Evolutionary conservation across 2,888 invertebrate species (phyloP), one percentile per base, ranked within the genome.

Genomic region (Pandemis heparana): DNA sequence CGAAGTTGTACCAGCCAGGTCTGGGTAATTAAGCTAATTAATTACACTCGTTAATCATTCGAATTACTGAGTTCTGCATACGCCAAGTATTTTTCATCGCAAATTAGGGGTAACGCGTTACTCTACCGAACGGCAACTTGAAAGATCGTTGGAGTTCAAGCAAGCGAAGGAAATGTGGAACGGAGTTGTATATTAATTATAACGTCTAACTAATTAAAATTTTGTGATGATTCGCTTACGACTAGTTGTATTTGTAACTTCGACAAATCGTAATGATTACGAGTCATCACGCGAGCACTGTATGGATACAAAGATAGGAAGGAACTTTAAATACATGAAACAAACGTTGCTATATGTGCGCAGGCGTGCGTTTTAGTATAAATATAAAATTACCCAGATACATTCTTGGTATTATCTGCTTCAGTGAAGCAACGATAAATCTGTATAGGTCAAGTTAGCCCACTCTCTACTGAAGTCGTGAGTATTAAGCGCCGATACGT

Each of bases 11-110:
- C 41, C 62, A 62, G 67, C 59, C 63, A 60, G 60, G 60, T 70
- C 70, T 65, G 65, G 61, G 64, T 74, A 70, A 74, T 74, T 74
- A 74, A 65, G 41, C 65, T 70, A 73, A 68, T 64, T 68, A 64
- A 69, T 73, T 69, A 61, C 51, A n/a, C 16, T 23, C 69, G 64
- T 74, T 60, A 18, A 74, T 74, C 74, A 74, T 70, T 74, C 32
- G 56, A 70, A 74, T 74, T 38, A 53, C 60, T 9, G 65, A 70
- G 63, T 59, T 74, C 69, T 60, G 69, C 41, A 62, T 48, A 69
- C 59, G 48, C 63, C 63, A 61, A 60, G 65, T 64, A 61, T 65
- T 74, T 70, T 64, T 53, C 60, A 65, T 18, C 46, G 43, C 68
- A 73, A 73, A 73, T 73, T 73, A 43, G 72, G 39, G 43, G 32